A percentile compares a stretch with the other conserved stretches of the same genome.
phyloP scores from a whole-genome alignment of 2,797 vertebrate genomes.

The Labroides dimidiatus region DNA sequence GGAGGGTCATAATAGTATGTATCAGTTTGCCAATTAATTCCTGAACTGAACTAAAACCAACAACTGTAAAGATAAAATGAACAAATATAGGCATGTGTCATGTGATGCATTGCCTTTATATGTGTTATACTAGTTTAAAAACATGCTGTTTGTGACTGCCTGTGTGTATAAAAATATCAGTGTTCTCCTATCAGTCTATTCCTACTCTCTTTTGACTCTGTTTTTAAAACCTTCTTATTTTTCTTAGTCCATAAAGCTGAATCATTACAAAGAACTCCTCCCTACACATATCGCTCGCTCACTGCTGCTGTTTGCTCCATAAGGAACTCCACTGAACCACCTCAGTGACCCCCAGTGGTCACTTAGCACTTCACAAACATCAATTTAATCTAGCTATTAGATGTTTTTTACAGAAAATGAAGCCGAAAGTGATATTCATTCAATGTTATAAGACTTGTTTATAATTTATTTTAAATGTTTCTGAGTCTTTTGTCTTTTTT shows the following conservation, averaged over 20 bases:
- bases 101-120: too few relatives aligned
- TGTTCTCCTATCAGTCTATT: not conserved
- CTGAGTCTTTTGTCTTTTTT: too few relatives aligned
- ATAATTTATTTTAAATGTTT: too few relatives aligned
- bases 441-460: not conserved
- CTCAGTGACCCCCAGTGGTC: constrained; percentile 64
- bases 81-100: too few relatives aligned
- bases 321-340: constrained; percentile 24
- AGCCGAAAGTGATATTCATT: not conserved
- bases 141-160: too few relatives aligned
- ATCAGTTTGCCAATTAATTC: too few relatives aligned
- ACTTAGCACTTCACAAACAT: constrained; percentile 21
- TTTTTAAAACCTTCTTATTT: not conserved
- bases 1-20: too few relatives aligned
- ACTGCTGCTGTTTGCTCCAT: not conserved
- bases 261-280: not conserved
- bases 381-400: not conserved
- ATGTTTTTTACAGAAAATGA: not conserved
- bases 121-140: too few relatives aligned
- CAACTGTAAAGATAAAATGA: too few relatives aligned
- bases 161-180: too few relatives aligned
- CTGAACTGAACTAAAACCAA: too few relatives aligned
- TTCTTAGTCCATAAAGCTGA: not conserved
- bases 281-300: not conserved
- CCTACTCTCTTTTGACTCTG: not conserved